A percentile compares a stretch with the other conserved stretches of the same genome.
These are phyloP conservation scores for Planococcus citri DNA, from an alignment of 1,140 invertebrate genomes.

Conservation along the genomic window DNA sequence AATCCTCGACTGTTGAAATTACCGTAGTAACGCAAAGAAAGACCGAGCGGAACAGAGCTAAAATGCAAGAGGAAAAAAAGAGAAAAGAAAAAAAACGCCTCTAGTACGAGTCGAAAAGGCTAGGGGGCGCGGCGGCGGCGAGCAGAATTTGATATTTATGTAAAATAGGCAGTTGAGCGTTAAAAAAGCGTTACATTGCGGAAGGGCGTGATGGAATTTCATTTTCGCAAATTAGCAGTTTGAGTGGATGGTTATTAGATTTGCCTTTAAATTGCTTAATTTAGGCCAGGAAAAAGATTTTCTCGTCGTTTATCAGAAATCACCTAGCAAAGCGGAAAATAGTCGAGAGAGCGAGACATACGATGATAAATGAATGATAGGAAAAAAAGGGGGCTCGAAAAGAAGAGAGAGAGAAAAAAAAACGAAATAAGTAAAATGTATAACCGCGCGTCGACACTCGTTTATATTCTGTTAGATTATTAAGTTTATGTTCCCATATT, in stretches of 20 bases:
- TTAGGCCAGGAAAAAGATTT: constrained; percentile 16
- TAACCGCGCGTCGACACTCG: not conserved
- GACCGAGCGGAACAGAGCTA: too few relatives aligned
- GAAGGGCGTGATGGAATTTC: constrained; percentile 6
- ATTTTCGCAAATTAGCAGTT: constrained; percentile 18
- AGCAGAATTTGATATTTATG: constrained; percentile 5
- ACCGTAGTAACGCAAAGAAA: too few relatives aligned
- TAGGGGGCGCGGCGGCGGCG: too few relatives aligned
- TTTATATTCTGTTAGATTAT: not conserved
- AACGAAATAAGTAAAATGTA: too few relatives aligned
- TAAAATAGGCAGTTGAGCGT: not conserved
- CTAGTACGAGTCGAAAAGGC: not conserved
- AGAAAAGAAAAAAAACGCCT: not conserved
- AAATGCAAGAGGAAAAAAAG: too few relatives aligned
- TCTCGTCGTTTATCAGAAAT: constrained; percentile 15
- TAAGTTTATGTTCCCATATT: not conserved
- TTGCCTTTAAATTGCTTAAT: constrained; percentile 17
- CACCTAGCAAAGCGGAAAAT: constrained; percentile 17
- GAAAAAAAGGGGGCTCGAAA: not conserved
- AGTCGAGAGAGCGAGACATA: not conserved
- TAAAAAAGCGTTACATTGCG: not conserved
- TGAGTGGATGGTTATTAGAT: constrained; percentile 17
- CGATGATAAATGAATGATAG: not conserved
- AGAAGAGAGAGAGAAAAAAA: too few relatives aligned
- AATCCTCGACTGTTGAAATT: not conserved